phyloP scores from a whole-genome alignment of 2,888 invertebrate genomes.

The Hetaerina titia region DNA sequence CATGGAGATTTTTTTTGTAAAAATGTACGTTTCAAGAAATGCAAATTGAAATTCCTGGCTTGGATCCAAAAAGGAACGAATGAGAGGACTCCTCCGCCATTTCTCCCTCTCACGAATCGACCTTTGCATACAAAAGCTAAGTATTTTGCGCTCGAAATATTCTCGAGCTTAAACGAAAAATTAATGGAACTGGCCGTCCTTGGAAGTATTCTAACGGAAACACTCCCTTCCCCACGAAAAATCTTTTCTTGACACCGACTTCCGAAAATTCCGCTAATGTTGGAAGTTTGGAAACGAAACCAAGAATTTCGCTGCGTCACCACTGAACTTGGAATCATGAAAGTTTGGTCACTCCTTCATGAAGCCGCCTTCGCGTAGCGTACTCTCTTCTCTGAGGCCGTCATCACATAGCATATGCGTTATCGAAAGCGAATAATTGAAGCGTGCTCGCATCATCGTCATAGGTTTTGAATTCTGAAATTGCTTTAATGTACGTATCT shows the following conservation, averaged over 20 bases:
- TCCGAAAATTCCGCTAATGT: neutral
- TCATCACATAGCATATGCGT: too few relatives aligned
- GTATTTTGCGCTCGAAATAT: constrained; percentile 27
- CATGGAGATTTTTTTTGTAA: neutral
- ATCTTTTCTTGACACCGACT: neutral
- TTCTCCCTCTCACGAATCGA: neutral
- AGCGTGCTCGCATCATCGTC: neutral
- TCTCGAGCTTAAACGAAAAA: constrained; percentile 20
- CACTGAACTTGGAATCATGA: too few relatives aligned
- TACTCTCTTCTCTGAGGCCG: too few relatives aligned
- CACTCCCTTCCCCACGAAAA: neutral
- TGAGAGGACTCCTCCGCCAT: neutral
- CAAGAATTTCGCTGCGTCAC: too few relatives aligned
- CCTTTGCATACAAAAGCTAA: constrained; percentile 16
- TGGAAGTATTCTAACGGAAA: neutral
- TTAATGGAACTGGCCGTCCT: constrained; percentile 24
- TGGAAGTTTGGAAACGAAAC: too few relatives aligned
- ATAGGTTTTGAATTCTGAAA: neutral
- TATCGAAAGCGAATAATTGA: too few relatives aligned
- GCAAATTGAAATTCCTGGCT: constrained; percentile 28
- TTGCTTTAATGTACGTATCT: neutral
- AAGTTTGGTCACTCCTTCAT: too few relatives aligned
- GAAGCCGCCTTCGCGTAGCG: too few relatives aligned
- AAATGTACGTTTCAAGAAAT: neutral
- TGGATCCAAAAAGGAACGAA: neutral